Evolutionary conservation across 2,888 invertebrate genomes (phyloP).

Genomic region (Leptarthrus brevirostris): DNA sequence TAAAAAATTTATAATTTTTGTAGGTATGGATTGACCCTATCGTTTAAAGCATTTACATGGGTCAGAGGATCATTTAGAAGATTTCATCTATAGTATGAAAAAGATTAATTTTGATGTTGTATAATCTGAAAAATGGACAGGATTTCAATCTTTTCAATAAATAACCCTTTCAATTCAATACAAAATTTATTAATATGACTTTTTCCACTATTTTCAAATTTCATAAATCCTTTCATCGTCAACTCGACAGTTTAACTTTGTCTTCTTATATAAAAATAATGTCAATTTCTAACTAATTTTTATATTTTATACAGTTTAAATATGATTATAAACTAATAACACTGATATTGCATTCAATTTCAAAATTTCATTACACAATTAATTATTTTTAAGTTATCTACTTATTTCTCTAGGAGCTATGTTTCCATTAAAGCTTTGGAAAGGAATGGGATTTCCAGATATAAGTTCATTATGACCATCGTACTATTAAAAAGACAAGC

Average conservation of each 20-base stretch:
- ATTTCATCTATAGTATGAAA: too few species aligned
- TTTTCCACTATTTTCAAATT: conserved; percentile 15
- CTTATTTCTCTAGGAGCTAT: conserved; percentile 18
- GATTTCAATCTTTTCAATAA: too few species aligned
- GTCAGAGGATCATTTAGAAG: too few species aligned
- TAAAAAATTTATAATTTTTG: too few species aligned
- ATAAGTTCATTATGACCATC: too few species aligned
- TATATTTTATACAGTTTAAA: conserved; percentile 36
- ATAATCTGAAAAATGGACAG: too few species aligned
- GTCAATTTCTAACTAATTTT: conserved; percentile 32
- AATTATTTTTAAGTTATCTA: conserved; percentile 11
- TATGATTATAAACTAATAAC: conserved; percentile 10
- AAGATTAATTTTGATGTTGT: too few species aligned
- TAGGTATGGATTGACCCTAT: too few species aligned
- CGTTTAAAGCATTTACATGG: too few species aligned
- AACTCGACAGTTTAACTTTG: conserved; percentile 14
- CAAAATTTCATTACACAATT: conserved; percentile 12
- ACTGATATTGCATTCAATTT: conserved; percentile 33
- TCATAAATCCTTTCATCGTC: conserved; percentile 20
- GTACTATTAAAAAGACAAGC: too few species aligned
- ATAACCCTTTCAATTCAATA: not conserved
- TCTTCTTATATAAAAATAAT: conserved; percentile 38
- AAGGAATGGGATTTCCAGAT: conserved; percentile 26
- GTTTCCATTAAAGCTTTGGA: conserved; percentile 34
- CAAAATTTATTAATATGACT: conserved; percentile 33